Conservation (phyloP, 2,113 vertebrate species). For the Anthoscopus minutus region DNA sequence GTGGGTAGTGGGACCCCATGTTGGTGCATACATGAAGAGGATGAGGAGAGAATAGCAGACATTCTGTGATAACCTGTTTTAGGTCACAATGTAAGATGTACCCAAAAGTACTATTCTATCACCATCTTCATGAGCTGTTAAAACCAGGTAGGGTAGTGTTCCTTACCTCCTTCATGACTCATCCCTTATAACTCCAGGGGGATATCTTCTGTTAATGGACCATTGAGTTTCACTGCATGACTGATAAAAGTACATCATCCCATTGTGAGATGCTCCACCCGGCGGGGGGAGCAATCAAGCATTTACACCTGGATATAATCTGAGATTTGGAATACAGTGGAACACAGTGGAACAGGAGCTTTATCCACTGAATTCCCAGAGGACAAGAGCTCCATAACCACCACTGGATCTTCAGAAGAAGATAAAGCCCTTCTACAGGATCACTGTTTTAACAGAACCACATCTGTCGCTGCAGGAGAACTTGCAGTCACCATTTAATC, state of each 20-base stretch:
- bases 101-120: background rate
- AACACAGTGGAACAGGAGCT: too few species aligned
- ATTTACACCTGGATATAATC: background rate
- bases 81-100: background rate
- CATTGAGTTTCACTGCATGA: background rate
- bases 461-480: background rate
- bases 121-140: background rate
- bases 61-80: background rate
- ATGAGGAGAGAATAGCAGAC: background rate
- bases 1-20: fast-evolving
- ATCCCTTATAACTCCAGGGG: background rate
- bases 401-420: background rate
- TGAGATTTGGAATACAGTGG: background rate
- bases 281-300: background rate
- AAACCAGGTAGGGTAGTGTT: background rate
- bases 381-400: background rate
- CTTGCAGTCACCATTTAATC: background rate
- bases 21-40: background rate
- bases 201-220: background rate
- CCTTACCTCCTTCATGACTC: background rate
- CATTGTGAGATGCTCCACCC: background rate
- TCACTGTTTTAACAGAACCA: background rate
- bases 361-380: background rate
- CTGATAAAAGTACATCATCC: background rate
- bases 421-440: background rate